Conservation (phyloP, 2,113 vertebrate genomes). For the Hymenochirus boettgeri region DNA sequence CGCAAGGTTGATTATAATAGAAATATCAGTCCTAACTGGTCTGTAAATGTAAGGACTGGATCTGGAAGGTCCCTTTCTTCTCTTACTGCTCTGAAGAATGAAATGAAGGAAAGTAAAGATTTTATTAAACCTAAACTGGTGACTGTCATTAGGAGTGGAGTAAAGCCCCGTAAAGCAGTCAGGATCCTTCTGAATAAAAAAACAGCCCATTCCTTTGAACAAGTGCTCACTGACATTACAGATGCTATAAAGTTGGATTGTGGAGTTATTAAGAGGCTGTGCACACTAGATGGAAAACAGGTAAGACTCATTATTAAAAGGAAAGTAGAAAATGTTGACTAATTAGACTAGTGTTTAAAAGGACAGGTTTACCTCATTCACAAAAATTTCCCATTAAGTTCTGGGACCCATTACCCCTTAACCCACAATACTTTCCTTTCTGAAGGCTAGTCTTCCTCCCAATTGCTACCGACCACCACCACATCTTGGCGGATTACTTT, state of each 20-base stretch:
- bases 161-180: conserved; percentile 93
- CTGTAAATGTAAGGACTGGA: conserved; percentile 78
- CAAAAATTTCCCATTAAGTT: too few relatives aligned
- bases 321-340: too few relatives aligned
- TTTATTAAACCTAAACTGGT: conserved; percentile 96
- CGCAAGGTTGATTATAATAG: conserved; percentile 92
- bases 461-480: too few relatives aligned
- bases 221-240: conserved; percentile 95
- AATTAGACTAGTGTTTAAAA: too few relatives aligned
- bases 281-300: conserved; percentile 93
- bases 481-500: too few relatives aligned
- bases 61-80: conserved; percentile 73
- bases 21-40: conserved; percentile 96
- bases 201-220: conserved; percentile 95
- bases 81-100: conserved; percentile 64
- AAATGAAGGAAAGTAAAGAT: conserved; percentile 82
- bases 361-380: too few relatives aligned
- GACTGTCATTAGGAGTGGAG: conserved; percentile 93
- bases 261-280: conserved; percentile 88
- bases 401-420: too few relatives aligned
- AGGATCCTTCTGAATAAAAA: conserved; percentile 96
- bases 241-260: conserved; percentile 97
- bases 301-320: too few relatives aligned
- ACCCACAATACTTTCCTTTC: too few relatives aligned
- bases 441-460: too few relatives aligned